Base-by-base conservation (phyloP, 2,888 invertebrate genomes). In the Agrochola macilenta region DNA sequence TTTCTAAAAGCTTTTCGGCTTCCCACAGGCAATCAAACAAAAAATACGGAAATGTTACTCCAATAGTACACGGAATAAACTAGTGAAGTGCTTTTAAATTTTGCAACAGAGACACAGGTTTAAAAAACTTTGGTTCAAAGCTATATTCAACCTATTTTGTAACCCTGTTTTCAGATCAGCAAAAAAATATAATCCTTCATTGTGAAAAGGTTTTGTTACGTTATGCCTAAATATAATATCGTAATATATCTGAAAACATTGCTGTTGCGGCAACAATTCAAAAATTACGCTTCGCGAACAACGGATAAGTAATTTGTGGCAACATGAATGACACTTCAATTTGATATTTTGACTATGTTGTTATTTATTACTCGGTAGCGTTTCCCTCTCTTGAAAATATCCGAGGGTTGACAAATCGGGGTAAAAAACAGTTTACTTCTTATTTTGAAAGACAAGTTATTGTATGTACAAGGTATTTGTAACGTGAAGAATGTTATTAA, bases 1-100 rank as follows among this genome's bases (percentile, higher is more conserved):
- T 87, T 75, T 70, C 80, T 82, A 81, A 88, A 89, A 89, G 87
- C 82, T 81, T 84, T 88, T 81, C 17, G 65, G 72, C 39, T 73
- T 73, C 57, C 60, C 69, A 69, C 26, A 14, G 58, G 57, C 54
- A 76, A 78, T 81, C 76, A 81, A 72, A 80, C n/a, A 65, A 65
- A 74, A 76, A 64, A 54, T 23, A 23, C 57, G 26, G 57, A 75
- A 72, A 83, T 57, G 30, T 43, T 57, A 17, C 46, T 66, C 58
- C 81, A 63, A 76, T 76, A 65, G 49, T 35, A 46, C 35, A 49
- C 60, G 17, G 35, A 60, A 65, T 60, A 69, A 43, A 71, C 57
- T 12, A 26, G 52, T 14, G 23, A 23, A 78, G 26, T 68, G 66
- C 26, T 66, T 76, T 77, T 49, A 14, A 66, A 66, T 60, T 39